Conservation (phyloP, 2,797 vertebrate species). For the Apogon talboti region DNA sequence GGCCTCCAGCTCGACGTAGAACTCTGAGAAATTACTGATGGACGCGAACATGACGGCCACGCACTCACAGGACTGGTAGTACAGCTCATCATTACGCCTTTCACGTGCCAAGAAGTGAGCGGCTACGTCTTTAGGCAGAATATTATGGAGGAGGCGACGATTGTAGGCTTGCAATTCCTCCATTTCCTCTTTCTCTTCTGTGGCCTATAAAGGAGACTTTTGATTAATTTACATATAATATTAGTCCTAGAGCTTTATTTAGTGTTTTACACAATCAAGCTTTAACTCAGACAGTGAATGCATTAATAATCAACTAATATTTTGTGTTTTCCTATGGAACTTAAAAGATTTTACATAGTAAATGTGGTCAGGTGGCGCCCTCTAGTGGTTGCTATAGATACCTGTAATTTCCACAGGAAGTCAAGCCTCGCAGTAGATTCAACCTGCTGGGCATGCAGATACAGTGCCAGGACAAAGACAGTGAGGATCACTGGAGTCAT, state of each 20-base stretch:
- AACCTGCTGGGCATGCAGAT: constrained; percentile 96
- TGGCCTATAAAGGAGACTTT: constrained; percentile 84
- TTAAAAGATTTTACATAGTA: neutral
- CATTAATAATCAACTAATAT: too few species aligned
- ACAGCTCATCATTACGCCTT: constrained; percentile 93
- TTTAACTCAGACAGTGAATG: too few species aligned
- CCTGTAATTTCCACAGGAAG: constrained; percentile 99
- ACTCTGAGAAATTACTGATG: constrained; percentile 98
- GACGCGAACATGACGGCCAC: constrained; percentile 98
- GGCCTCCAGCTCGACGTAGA: constrained; percentile 97
- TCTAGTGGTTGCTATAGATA: constrained; percentile 62
- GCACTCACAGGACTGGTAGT: constrained; percentile 97
- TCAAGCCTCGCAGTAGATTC: constrained; percentile 96
- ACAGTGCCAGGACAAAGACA: constrained; percentile 94
- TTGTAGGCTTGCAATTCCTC: constrained; percentile 98
- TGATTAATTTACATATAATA: too few species aligned
- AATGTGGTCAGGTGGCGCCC: constrained; percentile 7
- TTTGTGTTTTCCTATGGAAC: too few species aligned
- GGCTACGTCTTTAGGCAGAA: constrained; percentile 96
- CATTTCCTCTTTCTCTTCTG: constrained; percentile 98
- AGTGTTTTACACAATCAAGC: too few species aligned
- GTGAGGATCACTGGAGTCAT: constrained; percentile 93
- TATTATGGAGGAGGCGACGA: constrained; percentile 95
- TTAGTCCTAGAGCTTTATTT: too few species aligned
- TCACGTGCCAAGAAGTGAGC: constrained; percentile 94